Base-by-base conservation (phyloP, 2,797 vertebrate species). In the Anguilla obscura region DNA sequence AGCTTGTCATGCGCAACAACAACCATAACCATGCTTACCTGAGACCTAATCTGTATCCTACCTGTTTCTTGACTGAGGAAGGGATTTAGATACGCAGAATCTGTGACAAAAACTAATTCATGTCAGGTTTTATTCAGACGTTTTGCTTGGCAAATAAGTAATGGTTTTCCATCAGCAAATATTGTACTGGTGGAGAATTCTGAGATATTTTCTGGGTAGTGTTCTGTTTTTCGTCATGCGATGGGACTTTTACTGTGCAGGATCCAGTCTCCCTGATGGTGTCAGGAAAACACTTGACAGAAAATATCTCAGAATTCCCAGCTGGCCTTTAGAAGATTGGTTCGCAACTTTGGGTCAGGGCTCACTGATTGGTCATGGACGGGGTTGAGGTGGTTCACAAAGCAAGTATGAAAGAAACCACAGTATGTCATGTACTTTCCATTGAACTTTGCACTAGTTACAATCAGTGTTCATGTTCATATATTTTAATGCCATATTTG, bases 41-140 rank as follows among this genome's bases (percentile, higher is more conserved):
- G 63, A 63, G 84, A 85, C 84, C 58, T 40, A 40, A 54, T 69
- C 52, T 86, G 71, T 52, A 45, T 88, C 66, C 87, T 85, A 74
- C 24, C 56, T 86, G 69, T 58, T 85, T 50, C 71, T 74, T 30
- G 69, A 85, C 85, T 63, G 45, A 74, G 36, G 45, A 60, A 36
- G 36, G 12, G 16, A 86, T 89, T 52, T 14, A 30, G 60, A 74
- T 3, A 40, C 69, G 52, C 54, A 88, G 74, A 88, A 84, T 91
- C 88, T 89, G 21, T 91, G 90, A 90, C 92, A 88, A 90, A 84
- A 90, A 30, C 86, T 56, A 92, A 89, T 92, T 93, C 89, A 92
- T 90, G 74, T 71, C 88, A 66, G 33, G n/a, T 91, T 89, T 54
- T 91, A 90, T 85, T 1, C 9, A 80, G 89, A 30, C 60, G 24